A percentile compares a stretch with the other conserved stretches of the same genome.
These are phyloP conservation scores for Antechinus stuartii DNA, from an alignment of 2,113 vertebrate species.

Conservation along the genomic window DNA sequence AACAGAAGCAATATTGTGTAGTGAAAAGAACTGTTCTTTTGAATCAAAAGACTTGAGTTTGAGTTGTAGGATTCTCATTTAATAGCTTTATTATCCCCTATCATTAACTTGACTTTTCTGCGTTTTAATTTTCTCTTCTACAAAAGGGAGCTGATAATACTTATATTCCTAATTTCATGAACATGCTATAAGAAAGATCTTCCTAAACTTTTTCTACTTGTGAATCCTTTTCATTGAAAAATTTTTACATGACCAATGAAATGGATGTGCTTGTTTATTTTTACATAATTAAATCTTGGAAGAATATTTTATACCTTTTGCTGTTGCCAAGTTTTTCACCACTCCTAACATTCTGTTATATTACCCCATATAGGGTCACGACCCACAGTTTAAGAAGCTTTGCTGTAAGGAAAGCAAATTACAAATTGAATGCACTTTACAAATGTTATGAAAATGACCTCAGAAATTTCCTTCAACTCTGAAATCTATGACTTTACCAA, in stretches of 20 bases:
- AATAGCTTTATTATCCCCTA: neutral
- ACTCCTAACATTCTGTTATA: too few species aligned
- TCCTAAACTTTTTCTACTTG: too few species aligned
- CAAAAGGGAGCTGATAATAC: neutral
- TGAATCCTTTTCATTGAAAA: too few species aligned
- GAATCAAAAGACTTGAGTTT: neutral
- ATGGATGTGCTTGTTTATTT: too few species aligned
- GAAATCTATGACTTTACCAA: neutral
- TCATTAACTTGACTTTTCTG: neutral
- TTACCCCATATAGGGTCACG: too few species aligned
- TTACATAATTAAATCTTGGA: too few species aligned
- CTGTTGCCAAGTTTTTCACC: too few species aligned
- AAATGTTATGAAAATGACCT: neutral
- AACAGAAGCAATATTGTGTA: neutral
- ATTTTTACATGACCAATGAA: too few species aligned
- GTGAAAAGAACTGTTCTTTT: neutral
- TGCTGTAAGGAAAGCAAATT: neutral
- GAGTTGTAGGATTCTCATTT: neutral
- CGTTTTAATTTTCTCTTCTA: neutral
- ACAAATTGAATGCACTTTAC: neutral
- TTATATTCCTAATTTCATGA: neutral
- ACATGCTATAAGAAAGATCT: neutral
- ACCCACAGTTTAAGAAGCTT: too few species aligned
- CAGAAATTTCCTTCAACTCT: neutral
- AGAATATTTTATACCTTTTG: too few species aligned